Evolutionary conservation across 2,113 vertebrate genomes (phyloP).

Genomic region (Jaculus jaculus): DNA sequence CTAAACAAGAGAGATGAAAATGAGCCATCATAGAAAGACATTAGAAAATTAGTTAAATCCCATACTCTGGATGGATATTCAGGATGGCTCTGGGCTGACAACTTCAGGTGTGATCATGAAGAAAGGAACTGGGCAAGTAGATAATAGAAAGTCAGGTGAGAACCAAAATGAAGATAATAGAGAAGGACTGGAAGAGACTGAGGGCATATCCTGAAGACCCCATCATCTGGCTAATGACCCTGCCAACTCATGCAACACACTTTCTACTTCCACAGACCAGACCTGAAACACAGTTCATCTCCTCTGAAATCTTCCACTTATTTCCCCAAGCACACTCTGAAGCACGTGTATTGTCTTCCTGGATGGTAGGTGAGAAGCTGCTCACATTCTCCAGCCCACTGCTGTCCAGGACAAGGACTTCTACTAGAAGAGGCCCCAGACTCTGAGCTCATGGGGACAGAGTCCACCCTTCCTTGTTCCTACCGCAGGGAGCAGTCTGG

Average conservation of each 20-base stretch:
- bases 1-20: not conserved
- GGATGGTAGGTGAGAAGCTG: too few species aligned
- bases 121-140: not conserved
- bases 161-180: too few species aligned
- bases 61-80: not conserved
- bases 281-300: not conserved
- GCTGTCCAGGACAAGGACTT: not conserved
- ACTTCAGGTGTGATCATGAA: accelerated
- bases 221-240: accelerated
- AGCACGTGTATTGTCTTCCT: accelerated
- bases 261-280: not conserved
- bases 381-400: too few species aligned
- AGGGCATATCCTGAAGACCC: not conserved
- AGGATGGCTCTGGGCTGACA: accelerated
- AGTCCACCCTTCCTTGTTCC: not conserved
- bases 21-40: not conserved
- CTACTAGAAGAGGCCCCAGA: not conserved
- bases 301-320: too few species aligned
- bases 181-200: not conserved
- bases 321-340: accelerated
- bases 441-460: not conserved
- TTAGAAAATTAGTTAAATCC: not conserved
- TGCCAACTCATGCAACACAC: not conserved
- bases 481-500: not conserved
- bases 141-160: not conserved